These are phyloP conservation scores for Anguilla rostrata DNA, from an alignment of 2,113 vertebrate species.

Conservation along the genomic window DNA sequence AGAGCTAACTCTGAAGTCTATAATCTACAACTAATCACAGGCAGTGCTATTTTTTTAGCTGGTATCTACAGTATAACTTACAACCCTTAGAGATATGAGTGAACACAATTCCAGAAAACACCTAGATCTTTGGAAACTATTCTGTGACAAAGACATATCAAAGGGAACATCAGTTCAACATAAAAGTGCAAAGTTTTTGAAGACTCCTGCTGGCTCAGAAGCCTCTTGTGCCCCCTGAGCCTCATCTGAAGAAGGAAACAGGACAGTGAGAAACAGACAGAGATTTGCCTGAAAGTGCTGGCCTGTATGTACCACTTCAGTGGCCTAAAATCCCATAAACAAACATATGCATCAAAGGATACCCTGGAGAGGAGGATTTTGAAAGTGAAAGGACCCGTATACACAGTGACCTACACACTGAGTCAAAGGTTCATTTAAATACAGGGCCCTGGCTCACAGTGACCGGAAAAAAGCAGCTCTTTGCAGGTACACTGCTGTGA, in stretches of 20 bases:
- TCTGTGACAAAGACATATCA: background rate
- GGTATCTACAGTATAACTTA: background rate
- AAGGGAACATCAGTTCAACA: background rate
- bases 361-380: no score
- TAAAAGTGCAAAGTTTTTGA: background rate
- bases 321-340: background rate
- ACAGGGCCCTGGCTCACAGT: no score
- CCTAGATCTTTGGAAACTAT: background rate
- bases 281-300: no score
- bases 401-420: background rate
- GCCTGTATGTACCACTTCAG: background rate
- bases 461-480: background rate
- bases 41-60: background rate
- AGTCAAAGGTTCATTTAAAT: background rate
- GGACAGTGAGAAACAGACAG: background rate
- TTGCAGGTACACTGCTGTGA: no score
- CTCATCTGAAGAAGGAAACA: constrained; percentile 9
- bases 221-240: background rate
- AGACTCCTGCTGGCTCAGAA: background rate
- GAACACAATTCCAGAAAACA: background rate
- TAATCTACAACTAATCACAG: background rate
- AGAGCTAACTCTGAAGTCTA: background rate
- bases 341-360: no score
- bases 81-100: background rate
- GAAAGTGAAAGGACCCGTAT: no score